Conservation (phyloP, 2,888 invertebrate species). For the Heliothis peltigera region DNA sequence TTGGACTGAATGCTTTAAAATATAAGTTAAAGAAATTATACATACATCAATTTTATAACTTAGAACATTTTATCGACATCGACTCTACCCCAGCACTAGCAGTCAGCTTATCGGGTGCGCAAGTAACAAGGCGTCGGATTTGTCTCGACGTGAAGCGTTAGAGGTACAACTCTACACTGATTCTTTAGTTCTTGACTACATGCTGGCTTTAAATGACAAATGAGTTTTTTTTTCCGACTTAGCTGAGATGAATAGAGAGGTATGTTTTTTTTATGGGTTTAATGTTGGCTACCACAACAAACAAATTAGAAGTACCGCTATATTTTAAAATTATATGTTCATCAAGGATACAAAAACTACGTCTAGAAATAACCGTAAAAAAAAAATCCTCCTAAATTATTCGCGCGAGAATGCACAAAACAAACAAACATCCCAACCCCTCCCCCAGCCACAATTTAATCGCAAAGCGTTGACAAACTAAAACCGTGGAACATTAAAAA, state of each 20-base stretch:
- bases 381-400: background rate
- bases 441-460: slow-evolving; percentile 47
- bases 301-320: no score
- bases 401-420: slow-evolving; percentile 1
- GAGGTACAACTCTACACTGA: slow-evolving; percentile 18
- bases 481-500: slow-evolving; percentile 54
- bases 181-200: slow-evolving; percentile 8
- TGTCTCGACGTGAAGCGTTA: slow-evolving; percentile 45
- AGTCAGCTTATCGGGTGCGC: slow-evolving; percentile 45
- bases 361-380: no score
- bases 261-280: no score
- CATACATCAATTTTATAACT: no score
- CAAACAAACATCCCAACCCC: slow-evolving; percentile 12
- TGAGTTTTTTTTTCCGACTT: no score
- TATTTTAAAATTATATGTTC: no score
- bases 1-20: no score
- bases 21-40: no score
- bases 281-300: no score
- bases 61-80: slow-evolving; percentile 21
- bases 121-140: slow-evolving; percentile 62
- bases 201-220: background rate
- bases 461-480: slow-evolving; percentile 32
- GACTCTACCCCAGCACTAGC: slow-evolving; percentile 31
- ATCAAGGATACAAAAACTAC: no score
- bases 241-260: no score